Conservation (phyloP, 2,797 vertebrate genomes). For the Intellagama lesueurii region DNA sequence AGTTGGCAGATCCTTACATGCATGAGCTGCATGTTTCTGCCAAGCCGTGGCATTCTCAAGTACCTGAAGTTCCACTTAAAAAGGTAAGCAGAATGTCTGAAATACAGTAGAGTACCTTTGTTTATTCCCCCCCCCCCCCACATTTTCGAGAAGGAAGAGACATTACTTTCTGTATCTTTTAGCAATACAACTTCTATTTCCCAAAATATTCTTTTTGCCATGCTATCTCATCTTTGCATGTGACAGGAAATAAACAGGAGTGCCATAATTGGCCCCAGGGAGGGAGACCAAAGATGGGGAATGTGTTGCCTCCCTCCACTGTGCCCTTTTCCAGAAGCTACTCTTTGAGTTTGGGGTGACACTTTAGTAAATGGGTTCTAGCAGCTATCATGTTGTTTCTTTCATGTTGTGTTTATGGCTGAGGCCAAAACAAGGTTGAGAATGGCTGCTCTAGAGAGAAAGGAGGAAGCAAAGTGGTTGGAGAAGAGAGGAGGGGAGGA, state of each 20-base stretch:
- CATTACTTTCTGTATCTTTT: background rate
- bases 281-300: background rate
- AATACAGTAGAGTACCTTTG: conserved; percentile 8
- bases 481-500: too few species aligned
- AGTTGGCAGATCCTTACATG: conserved; percentile 93
- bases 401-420: too few species aligned
- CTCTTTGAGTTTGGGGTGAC: background rate
- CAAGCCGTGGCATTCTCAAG: conserved; percentile 88
- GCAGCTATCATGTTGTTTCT: too few species aligned
- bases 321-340: background rate
- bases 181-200: background rate
- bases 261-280: background rate
- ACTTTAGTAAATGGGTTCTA: background rate
- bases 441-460: background rate
- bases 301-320: background rate
- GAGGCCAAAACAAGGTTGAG: too few species aligned
- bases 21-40: conserved; percentile 92
- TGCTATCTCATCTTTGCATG: background rate
- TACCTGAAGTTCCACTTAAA: conserved; percentile 97
- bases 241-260: background rate
- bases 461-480: too few species aligned
- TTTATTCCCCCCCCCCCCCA: background rate
- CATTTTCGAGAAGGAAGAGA: background rate
- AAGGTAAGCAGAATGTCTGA: conserved; percentile 79
- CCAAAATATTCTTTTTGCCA: background rate